Evolutionary conservation across 2,888 invertebrate species (phyloP).

Genomic region (Pterostichus niger): DNA sequence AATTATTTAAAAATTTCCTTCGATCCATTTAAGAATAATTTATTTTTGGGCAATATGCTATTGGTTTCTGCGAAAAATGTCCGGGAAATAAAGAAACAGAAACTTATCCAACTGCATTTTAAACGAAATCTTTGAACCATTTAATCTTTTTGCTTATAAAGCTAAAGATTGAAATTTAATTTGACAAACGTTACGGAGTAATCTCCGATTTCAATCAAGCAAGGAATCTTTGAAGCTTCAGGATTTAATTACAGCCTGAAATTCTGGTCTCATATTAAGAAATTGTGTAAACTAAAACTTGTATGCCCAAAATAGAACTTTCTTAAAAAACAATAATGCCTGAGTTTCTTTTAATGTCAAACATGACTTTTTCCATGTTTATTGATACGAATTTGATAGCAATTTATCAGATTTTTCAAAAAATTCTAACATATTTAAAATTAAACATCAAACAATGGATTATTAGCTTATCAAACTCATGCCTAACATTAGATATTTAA

Average conservation of each 20-base stretch:
- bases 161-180: constrained; percentile 42
- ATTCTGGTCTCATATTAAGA: no score
- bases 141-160: constrained; percentile 50
- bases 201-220: constrained; percentile 3
- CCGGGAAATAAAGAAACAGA: constrained; percentile 29
- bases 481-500: no score
- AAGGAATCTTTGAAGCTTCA: background rate
- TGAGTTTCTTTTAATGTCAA: no score
- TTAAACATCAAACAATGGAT: no score
- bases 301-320: no score
- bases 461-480: no score
- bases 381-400: no score
- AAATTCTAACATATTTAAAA: no score
- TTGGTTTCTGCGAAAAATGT: background rate
- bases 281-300: no score
- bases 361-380: no score
- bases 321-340: no score
- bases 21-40: background rate
- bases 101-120: constrained; percentile 21
- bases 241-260: background rate
- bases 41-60: constrained; percentile 36
- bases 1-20: constrained; percentile 25
- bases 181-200: constrained; percentile 41
- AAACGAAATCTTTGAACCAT: constrained; percentile 5
- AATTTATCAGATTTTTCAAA: no score